Percentiles rank a stretch among this genome's conserved stretches.
phyloP scores from a whole-genome alignment of 2,113 vertebrate species.

The Rhinichthys klamathensis region DNA sequence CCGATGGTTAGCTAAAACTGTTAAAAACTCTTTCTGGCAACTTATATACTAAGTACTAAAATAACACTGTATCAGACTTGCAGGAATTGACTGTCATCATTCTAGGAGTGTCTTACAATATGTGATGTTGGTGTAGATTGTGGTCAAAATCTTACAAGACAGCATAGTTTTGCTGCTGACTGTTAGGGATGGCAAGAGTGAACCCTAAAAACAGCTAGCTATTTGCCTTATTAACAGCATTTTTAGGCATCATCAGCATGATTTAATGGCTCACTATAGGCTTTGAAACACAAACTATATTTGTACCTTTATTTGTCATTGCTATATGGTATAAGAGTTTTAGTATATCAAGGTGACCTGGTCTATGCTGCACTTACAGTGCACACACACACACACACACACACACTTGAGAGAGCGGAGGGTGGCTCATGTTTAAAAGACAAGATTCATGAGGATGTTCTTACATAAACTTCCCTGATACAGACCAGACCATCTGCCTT shows the following conservation, averaged over 20 bases:
- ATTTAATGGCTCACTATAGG: neutral
- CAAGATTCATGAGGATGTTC: constrained; percentile 39
- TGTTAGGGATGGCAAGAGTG: too few species aligned
- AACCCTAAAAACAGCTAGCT: neutral
- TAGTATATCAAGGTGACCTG: neutral
- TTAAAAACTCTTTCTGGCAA: too few species aligned
- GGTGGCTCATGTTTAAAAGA: constrained; percentile 44
- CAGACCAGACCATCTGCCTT: constrained; percentile 31
- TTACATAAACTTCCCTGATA: constrained; percentile 45
- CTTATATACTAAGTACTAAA: neutral
- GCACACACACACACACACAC: neutral
- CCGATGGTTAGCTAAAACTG: too few species aligned
- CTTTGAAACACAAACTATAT: neutral
- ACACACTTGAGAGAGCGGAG: neutral
- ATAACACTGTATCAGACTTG: neutral
- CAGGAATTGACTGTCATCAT: neutral
- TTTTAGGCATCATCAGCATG: neutral
- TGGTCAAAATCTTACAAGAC: neutral
- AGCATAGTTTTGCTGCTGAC: neutral
- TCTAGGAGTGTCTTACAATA: neutral
- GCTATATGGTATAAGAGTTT: neutral
- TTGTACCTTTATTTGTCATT: neutral
- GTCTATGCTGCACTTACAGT: neutral
- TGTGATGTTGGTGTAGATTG: neutral
- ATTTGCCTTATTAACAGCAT: neutral